phyloP scores from a whole-genome alignment of 2,888 invertebrate genomes.

The Epinotia nisella region DNA sequence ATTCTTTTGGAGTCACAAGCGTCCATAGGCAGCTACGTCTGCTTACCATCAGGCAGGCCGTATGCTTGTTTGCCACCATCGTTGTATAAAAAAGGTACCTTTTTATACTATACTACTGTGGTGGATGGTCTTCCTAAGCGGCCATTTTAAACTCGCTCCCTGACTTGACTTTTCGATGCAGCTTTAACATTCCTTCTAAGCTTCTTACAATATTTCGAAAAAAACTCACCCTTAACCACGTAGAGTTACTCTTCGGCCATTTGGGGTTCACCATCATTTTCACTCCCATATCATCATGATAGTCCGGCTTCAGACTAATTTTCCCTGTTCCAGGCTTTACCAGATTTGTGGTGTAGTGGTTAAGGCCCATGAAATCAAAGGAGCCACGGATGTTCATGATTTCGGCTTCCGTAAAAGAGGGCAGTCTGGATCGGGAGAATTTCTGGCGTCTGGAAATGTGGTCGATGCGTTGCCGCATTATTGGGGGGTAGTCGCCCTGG shows the following conservation, averaged over 20 bases:
- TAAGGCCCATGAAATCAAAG: slow-evolving; percentile 90
- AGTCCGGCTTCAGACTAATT: slow-evolving; percentile 62
- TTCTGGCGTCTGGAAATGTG: slow-evolving; percentile 85
- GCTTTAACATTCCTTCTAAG: not conserved
- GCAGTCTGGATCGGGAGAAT: slow-evolving; percentile 85
- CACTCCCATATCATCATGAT: slow-evolving; percentile 71
- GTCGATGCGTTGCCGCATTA: slow-evolving; percentile 86
- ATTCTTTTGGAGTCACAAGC: no score
- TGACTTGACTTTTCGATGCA: not conserved
- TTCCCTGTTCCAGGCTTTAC: slow-evolving; percentile 63
- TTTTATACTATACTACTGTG: no score
- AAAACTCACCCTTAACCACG: slow-evolving; percentile 78
- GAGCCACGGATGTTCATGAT: slow-evolving; percentile 85
- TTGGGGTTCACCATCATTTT: slow-evolving; percentile 66
- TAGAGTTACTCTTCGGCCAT: slow-evolving; percentile 79
- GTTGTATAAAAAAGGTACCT: no score
- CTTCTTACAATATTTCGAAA: no score
- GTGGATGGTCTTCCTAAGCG: no score
- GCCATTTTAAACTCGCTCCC: not conserved
- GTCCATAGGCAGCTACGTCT: no score
- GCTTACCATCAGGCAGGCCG: no score
- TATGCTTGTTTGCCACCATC: no score
- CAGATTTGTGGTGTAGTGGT: slow-evolving; percentile 88
- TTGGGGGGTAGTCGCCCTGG: slow-evolving; percentile 87
- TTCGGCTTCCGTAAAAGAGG: slow-evolving; percentile 85